Base-by-base conservation (phyloP, 2,113 vertebrate species). In the Galeopterus variegatus region DNA sequence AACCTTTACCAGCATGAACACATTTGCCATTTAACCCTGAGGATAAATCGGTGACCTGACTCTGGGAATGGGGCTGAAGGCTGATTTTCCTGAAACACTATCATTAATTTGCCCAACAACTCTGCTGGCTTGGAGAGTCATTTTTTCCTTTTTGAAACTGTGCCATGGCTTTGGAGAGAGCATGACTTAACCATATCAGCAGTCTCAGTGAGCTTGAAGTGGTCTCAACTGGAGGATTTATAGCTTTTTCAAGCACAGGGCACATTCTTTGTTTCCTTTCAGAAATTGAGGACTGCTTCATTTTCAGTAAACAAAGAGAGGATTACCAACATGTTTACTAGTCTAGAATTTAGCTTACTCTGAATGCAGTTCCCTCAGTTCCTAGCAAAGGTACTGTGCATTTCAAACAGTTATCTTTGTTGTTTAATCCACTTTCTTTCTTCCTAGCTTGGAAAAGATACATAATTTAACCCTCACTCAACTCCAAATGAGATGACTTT, bases 381-480 rank as follows among this genome's bases (percentile, higher is more conserved):
- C 64, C 54, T 93, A 67, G 56, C 26, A 93, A 98, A 98, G 88
- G 82, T 36, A 93, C 62, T 85, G 67, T 75, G 67, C 26, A 83
- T 98, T 98, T 98, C 83, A 97, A 98, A 97, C 54, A 94, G 76
- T 96, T 50, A 56, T 97, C 96, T 98, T 97, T 97, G 70, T 96
- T 95, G 88, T 93, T 79, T 97, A 75, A 92, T 97, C 94, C 2
- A 31, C 60, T 50, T 96, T 96, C 52, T 33, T 96, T 98, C 60
- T 95, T 98, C 90, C 5, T 94, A 45, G 81, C 62, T 1, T 89
- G 36, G 8, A 84, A 85, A 84, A 94, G 65, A 98, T 95, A 82
- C 82, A 73, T 95, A 97, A 73, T 92, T 96, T 97, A 95, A 56
- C 88, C 69, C 92, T 98, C 72, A 81, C 84, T 98, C 10, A 31